These are phyloP conservation scores for Dromaius novaehollandiae DNA, from an alignment of 2,113 vertebrate species.

Conservation along the genomic window DNA sequence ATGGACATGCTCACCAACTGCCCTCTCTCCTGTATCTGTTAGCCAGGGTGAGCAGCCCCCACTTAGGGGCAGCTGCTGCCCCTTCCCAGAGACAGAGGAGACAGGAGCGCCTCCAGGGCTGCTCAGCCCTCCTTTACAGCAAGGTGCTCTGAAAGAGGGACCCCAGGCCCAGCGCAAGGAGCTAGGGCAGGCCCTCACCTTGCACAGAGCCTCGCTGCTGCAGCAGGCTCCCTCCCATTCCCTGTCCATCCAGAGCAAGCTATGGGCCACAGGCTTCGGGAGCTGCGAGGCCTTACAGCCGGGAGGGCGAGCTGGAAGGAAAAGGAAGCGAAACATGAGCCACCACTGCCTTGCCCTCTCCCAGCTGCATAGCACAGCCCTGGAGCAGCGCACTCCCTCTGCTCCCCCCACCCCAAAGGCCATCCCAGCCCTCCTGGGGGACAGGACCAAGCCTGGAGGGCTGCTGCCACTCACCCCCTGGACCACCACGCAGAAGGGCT, in stretches of 20 bases:
- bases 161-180: neutral
- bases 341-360: neutral
- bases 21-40: neutral
- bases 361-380: fast-evolving
- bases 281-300: neutral
- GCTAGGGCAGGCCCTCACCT: fast-evolving
- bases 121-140: fast-evolving
- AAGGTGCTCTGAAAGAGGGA: too few species aligned
- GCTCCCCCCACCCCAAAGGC: too few species aligned
- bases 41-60: neutral
- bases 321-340: neutral
- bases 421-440: too few species aligned
- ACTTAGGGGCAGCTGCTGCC: neutral
- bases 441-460: neutral
- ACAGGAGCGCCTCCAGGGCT: too few species aligned
- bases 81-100: neutral
- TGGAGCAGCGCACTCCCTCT: neutral
- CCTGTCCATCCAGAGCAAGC: too few species aligned
- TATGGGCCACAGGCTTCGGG: fast-evolving
- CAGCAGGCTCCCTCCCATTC: fast-evolving
- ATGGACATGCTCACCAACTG: neutral
- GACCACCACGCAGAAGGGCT: fast-evolving
- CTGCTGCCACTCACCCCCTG: fast-evolving
- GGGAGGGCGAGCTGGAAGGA: neutral
- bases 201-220: neutral